Evolutionary conservation across 2,113 vertebrate genomes (phyloP).

Genomic region (Anhinga rufa): DNA sequence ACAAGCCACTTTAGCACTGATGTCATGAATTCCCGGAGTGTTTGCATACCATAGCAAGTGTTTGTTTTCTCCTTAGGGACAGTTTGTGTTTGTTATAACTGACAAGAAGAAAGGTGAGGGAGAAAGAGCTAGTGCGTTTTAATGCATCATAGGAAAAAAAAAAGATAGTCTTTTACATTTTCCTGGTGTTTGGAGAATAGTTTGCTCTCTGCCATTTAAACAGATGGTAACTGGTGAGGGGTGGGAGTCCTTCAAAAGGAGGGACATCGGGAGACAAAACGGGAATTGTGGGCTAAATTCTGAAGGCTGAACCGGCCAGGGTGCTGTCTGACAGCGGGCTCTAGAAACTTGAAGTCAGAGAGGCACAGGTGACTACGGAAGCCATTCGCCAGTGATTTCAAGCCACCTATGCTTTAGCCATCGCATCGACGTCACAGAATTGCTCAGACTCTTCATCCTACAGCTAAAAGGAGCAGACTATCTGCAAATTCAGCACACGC

Average conservation of each 20-base stretch:
- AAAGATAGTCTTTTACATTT: neutral
- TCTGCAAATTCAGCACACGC: neutral
- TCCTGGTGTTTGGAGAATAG: neutral
- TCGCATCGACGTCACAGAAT: neutral
- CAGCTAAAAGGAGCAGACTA: neutral
- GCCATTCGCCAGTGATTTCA: neutral
- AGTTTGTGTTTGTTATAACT: slow-evolving; percentile 25
- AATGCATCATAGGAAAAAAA: neutral
- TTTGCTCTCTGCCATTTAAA: neutral
- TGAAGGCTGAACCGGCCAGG: neutral
- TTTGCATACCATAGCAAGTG: slow-evolving; percentile 37
- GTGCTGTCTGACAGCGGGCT: neutral
- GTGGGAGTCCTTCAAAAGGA: neutral
- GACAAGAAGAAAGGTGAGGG: slow-evolving; percentile 31
- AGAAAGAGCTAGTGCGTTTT: neutral
- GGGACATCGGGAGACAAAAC: neutral
- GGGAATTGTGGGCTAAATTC: neutral
- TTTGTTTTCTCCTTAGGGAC: slow-evolving; percentile 45
- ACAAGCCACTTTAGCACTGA: neutral
- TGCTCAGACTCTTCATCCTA: neutral
- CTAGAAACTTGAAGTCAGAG: neutral
- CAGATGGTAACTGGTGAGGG: neutral
- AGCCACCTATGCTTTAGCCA: neutral
- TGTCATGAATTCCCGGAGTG: neutral
- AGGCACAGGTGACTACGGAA: neutral